Conservation (phyloP, 2,888 invertebrate genomes). For the Heliconius aoede region DNA sequence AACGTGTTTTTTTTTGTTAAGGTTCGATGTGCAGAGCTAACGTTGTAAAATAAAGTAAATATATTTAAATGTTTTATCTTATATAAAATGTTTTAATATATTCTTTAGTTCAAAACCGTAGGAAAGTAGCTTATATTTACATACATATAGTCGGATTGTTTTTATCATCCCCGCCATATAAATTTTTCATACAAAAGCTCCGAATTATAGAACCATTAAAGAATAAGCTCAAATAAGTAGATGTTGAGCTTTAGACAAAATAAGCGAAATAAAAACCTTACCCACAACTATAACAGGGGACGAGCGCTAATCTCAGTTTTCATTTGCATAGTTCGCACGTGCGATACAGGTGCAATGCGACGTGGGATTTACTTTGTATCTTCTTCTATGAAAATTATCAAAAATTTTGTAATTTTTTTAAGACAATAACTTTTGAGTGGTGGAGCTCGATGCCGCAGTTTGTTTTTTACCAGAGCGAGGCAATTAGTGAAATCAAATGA, state of each 20-base stretch:
- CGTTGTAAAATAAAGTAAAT: too few relatives aligned
- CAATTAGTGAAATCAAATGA: too few relatives aligned
- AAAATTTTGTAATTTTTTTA: neutral
- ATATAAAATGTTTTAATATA: neutral
- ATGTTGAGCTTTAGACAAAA: conserved; percentile 1
- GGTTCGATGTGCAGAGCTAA: too few relatives aligned
- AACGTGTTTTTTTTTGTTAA: too few relatives aligned
- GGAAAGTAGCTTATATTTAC: neutral
- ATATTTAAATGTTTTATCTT: too few relatives aligned
- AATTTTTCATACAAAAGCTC: conserved; percentile 1
- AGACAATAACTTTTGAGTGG: neutral
- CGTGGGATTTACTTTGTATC: neutral
- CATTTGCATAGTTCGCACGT: conserved; percentile 21
- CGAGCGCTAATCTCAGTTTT: conserved; percentile 15
- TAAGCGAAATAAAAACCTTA: conserved; percentile 23
- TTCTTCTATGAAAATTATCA: neutral
- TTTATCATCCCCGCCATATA: neutral
- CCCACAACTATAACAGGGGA: conserved; percentile 6
- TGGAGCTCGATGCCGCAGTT: too few relatives aligned
- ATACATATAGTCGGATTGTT: neutral
- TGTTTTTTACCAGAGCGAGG: neutral
- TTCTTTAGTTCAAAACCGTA: neutral
- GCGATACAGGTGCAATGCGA: conserved; percentile 10
- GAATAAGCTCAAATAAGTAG: conserved; percentile 9
- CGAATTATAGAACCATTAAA: conserved; percentile 6